phyloP scores from a whole-genome alignment of 1,140 invertebrate species.

The Drosophila azteca region DNA sequence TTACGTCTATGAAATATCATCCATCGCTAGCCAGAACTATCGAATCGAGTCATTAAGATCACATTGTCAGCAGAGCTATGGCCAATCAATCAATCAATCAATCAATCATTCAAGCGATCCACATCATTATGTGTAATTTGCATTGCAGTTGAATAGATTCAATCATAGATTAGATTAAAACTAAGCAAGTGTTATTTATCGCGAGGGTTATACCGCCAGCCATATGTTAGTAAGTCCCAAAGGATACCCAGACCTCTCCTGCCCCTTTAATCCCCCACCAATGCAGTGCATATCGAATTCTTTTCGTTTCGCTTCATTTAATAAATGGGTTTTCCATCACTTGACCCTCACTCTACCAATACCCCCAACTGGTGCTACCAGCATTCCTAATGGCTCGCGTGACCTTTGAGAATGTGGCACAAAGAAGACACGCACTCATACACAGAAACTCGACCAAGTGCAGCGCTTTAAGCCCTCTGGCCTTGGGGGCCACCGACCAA shows the following conservation, averaged over 20 bases:
- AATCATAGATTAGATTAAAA: not conserved
- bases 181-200: too few species aligned
- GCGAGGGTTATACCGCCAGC: too few species aligned
- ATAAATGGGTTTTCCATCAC: conserved; percentile 46
- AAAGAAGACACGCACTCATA: conserved; percentile 26
- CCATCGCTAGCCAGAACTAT: conserved; percentile 35
- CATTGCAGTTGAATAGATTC: conserved; percentile 5
- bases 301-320: conserved; percentile 50
- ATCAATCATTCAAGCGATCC: not conserved
- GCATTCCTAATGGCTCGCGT: conserved; percentile 37
- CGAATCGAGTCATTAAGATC: conserved; percentile 7
- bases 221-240: too few species aligned
- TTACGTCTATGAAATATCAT: conserved; percentile 41
- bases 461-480: conserved; percentile 64
- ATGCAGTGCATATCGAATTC: conserved; percentile 14
- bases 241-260: too few species aligned
- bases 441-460: conserved; percentile 28
- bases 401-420: conserved; percentile 69
- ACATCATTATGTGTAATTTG: not conserved
- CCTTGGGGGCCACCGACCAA: conserved; percentile 56
- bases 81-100: conserved; percentile 42
- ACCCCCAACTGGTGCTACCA: not conserved
- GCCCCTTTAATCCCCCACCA: too few species aligned
- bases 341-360: conserved; percentile 10
- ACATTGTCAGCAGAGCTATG: conserved; percentile 24